Evolutionary conservation across 1,140 invertebrate species (phyloP), one percentile per base, ranked within the genome.

Genomic region (Drosophila yakuba): DNA sequence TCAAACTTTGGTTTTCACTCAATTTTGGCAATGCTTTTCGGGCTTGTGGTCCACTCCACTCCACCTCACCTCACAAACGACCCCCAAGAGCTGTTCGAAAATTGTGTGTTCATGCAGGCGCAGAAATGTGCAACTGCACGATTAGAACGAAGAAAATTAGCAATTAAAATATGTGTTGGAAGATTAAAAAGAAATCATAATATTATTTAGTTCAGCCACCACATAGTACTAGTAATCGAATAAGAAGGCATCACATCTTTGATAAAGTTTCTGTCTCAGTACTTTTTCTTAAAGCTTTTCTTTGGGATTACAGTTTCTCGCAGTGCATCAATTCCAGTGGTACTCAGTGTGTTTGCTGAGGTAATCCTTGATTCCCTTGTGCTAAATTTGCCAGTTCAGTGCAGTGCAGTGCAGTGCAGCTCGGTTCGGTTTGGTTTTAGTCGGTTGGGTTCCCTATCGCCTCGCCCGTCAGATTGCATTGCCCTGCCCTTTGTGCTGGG

Each of bases 1-100:
- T 63, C 78, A 82, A 86, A 88, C 79, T 86, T 86, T 82, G 59
- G 66, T 81, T 85, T 85, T 85, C 78, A 81, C 82, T 85, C 82
- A 85, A 85, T 85, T 85, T 86, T 76, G 74, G 55, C 62, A 60
- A 60, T 59, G 76, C 64, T 74, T 57, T 69, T 59, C 55, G 71
- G 38, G 17, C 67, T 69, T 17, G 23, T 51, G 50, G 35, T 43
- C 60, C 60, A 2, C 20, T 20, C 20, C 20, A 17, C 20, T 20
- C 20, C 20, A 20, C 20, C 10, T 20, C 61, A 47, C 36, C 52
- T 25, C 47, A 32, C 66, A 45, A 55, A 41, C n/a, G 23, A 35
- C 11, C 4, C 20, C 23, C 11, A 63, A 61, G 75, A 84, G 32
- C 73, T 55, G 58, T 80, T 81, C 39, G 60, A 56, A 75, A 83